phyloP scores from a whole-genome alignment of 2,113 vertebrate genomes.

The Syrrhaptes paradoxus region DNA sequence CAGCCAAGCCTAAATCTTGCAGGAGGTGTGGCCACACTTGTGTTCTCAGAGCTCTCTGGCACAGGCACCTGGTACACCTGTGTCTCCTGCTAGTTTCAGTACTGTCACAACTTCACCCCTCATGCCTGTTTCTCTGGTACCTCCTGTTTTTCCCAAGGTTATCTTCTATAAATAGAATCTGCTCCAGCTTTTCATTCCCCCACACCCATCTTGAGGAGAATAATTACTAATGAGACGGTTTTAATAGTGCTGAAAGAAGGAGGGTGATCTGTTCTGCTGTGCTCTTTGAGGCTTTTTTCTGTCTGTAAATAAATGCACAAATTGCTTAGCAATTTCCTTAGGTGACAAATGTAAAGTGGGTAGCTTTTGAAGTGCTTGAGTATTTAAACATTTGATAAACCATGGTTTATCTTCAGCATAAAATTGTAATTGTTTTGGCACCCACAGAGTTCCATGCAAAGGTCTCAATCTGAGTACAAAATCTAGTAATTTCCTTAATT shows the following conservation, averaged over 20 bases:
- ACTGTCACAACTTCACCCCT: constrained; percentile 50
- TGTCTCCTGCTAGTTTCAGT: constrained; percentile 44
- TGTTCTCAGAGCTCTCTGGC: constrained; percentile 22
- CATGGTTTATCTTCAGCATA: background rate
- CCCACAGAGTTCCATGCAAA: background rate
- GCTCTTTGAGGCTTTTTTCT: background rate
- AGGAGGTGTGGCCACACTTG: constrained; percentile 9
- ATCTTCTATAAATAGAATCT: constrained; percentile 58
- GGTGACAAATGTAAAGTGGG: background rate
- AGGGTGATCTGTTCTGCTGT: background rate
- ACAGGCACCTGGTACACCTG: constrained; percentile 49
- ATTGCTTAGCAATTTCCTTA: background rate
- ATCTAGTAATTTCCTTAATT: background rate
- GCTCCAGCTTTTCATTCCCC: constrained; percentile 34
- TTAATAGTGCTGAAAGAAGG: constrained; percentile 20
- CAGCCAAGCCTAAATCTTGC: constrained; percentile 19
- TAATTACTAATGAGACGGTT: constrained; percentile 28
- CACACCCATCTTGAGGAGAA: constrained; percentile 31
- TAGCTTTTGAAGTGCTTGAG: background rate
- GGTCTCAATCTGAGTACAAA: background rate
- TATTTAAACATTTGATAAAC: constrained; percentile 6
- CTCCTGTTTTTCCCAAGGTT: constrained; percentile 61
- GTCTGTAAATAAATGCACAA: background rate
- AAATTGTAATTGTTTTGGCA: background rate
- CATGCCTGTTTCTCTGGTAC: constrained; percentile 61